Base-by-base conservation (phyloP, 2,113 vertebrate genomes). In the Pyrgilauda ruficollis region DNA sequence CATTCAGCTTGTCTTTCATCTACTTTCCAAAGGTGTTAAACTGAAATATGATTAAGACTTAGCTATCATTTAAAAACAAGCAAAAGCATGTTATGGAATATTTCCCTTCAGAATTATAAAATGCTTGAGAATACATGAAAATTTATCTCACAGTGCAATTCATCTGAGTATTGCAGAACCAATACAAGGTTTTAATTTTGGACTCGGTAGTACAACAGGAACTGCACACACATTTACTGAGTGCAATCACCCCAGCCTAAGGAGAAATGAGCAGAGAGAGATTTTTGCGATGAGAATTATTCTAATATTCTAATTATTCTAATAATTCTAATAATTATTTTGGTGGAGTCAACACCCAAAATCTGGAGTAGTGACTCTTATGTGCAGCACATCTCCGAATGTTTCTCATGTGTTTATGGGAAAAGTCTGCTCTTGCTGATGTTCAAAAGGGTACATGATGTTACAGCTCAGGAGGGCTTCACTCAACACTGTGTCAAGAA, bases 361-460 rank as follows among this genome's bases (percentile, higher is more conserved):
- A 73, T n/a, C 20, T 44, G 56, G 31, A 74, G 15, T 23, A 56
- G 24, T 30, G 44, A 43, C 62, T 80, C 6, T 17, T 21, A 39
- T 5, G 9, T 33, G 20, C 12, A 69, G 19, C 41, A 59, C 8
- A 66, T 37, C 12, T 77, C 33, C 33, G 75, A 68, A 75, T 15
- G 6, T 30, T 82, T 69, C 53, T 50, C 11, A 17, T 8, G 4
- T 47, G 15, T 52, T 68, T 49, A 23, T 15, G 17, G 30, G 23
- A 84, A 82, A 58, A 35, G 19, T 35, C 49, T 89, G 10, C 19
- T 62, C 10, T 55, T 84, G 61, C 30, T 59, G 33, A 50, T 55
- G 35, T 39, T 59, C 52, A 75, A 20, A 67, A 66, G 39, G 9
- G 12, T 74, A 55, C 0, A 0, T 24, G 26, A 53, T 39, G 4